A percentile compares a stretch with the other conserved stretches of the same genome.
phyloP scores from a whole-genome alignment of 2,113 vertebrate genomes.

The Seriola quinqueradiata region DNA sequence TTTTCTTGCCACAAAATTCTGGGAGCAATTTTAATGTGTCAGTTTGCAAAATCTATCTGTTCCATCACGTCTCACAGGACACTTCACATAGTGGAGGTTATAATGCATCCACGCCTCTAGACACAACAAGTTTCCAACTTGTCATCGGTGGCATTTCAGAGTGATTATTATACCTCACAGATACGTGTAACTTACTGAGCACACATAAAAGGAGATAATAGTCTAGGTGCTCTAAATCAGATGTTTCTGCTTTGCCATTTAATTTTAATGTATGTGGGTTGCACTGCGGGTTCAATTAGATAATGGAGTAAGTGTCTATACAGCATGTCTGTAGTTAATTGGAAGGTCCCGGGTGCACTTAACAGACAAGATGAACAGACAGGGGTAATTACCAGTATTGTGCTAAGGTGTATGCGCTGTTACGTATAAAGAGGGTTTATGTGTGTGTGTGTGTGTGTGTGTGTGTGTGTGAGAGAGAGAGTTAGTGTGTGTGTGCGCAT shows the following conservation, averaged over 20 bases:
- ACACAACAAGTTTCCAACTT: constrained; percentile 39
- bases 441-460: constrained; percentile 24
- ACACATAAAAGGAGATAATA: constrained; percentile 12
- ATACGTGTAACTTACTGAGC: constrained; percentile 2
- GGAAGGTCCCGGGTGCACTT: constrained; percentile 61
- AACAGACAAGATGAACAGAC: constrained; percentile 63
- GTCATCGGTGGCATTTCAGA: constrained; percentile 37
- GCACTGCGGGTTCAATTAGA: constrained; percentile 46
- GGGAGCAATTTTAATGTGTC: constrained; percentile 40
- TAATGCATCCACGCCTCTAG: constrained; percentile 30
- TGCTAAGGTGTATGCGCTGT: constrained; percentile 15
- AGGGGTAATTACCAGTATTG: constrained; percentile 56
- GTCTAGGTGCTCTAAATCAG: constrained; percentile 8
- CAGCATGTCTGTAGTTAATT: constrained; percentile 56
- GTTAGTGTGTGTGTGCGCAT: constrained; percentile 7
- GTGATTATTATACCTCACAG: constrained; percentile 30
- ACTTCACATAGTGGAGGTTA: constrained; percentile 29
- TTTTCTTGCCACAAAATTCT: constrained; percentile 29
- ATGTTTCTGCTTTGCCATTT: constrained; percentile 29
- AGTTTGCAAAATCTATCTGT: constrained; percentile 47
- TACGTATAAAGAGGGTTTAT: neutral
- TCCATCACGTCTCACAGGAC: constrained; percentile 27
- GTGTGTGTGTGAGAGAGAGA: neutral
- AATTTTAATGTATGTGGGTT: constrained; percentile 16
- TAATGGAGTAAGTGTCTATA: constrained; percentile 50